Percentiles rank a stretch among this genome's conserved stretches.
Conservation (phyloP, 2,797 vertebrate species). For the Sebastes jordani region DNA sequence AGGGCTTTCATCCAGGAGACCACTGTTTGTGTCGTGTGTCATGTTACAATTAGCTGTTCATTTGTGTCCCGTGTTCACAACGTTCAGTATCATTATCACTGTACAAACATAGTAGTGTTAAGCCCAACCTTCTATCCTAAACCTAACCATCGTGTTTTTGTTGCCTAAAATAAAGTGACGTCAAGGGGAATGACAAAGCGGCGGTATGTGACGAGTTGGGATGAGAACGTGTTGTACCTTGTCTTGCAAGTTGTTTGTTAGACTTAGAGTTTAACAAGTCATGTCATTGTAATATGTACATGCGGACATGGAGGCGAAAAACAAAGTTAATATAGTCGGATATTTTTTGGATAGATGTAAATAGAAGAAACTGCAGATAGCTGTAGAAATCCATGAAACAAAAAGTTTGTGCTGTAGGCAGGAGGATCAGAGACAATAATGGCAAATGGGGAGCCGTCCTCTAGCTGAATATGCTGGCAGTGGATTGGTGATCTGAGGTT, state of each 20-base stretch:
- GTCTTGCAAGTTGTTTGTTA: background rate
- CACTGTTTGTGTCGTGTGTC: no score
- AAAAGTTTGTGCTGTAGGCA: background rate
- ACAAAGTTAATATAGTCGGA: background rate
- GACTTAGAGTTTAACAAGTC: background rate
- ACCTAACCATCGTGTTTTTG: fast-evolving
- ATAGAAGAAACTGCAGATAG: background rate
- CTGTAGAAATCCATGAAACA: background rate
- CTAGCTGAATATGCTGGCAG: background rate
- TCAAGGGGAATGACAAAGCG: background rate
- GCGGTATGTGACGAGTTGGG: background rate
- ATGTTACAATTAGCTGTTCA: no score
- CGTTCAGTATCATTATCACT: no score
- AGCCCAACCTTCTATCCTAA: no score
- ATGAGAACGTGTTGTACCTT: background rate
- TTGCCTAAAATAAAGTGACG: no score
- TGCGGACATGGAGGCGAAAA: background rate
- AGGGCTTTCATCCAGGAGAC: no score
- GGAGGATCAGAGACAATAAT: background rate
- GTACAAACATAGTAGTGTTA: no score
- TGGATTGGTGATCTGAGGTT: background rate
- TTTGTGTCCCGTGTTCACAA: no score
- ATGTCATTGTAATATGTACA: background rate
- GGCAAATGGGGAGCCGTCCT: background rate
- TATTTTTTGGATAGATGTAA: background rate